Evolutionary conservation across 1,140 invertebrate genomes (phyloP), one percentile per base, ranked within the genome.

Genomic region (Monochamus saltuarius): DNA sequence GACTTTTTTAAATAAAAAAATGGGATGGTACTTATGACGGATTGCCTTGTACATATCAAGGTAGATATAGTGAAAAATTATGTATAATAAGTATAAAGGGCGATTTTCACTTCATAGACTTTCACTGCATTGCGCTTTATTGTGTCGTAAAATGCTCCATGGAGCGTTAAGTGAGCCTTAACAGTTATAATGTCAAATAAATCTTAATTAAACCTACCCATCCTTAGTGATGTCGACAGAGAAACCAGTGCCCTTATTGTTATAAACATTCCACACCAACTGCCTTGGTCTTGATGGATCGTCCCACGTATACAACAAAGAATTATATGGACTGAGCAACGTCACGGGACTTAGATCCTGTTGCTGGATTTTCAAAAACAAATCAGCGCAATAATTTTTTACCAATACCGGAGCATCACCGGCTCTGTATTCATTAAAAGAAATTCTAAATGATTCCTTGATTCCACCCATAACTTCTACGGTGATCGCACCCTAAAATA

Each of bases 241-340:
- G 67, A 87, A 90, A 54, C 89, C 89, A 59, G 84, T 82, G 16
- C 84, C 85, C 69, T 90, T 90, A 66, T 89, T 87, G 62, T 90
- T 91, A 71, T 92, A 92, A 10, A 91, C 84, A 72, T 92, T 93
- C 90, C 91, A 93, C 43, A 90, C 79, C 0, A 94, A 78, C 53
- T 83, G 80, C 55, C 90, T 79, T 19, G 86, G 82, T 57, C 87
- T 84, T 4, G 83, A 83, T 0, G 90, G 90, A 77, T 94, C 89
- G 71, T 94, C 91, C 91, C 91, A 94, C 0, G 91, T 93, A 72
- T 92, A 92, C 7, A 92, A 70, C 57, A 92, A 77, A 39, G 87
- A 87, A 71, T 92, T 88, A 68, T 87, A 85, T 0, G 90, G 89
- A 74, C 86, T 90, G 16, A 94, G 74, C 11, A 93, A 73, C 0